phyloP scores from a whole-genome alignment of 2,113 vertebrate genomes.

The Trematocara marginatum region DNA sequence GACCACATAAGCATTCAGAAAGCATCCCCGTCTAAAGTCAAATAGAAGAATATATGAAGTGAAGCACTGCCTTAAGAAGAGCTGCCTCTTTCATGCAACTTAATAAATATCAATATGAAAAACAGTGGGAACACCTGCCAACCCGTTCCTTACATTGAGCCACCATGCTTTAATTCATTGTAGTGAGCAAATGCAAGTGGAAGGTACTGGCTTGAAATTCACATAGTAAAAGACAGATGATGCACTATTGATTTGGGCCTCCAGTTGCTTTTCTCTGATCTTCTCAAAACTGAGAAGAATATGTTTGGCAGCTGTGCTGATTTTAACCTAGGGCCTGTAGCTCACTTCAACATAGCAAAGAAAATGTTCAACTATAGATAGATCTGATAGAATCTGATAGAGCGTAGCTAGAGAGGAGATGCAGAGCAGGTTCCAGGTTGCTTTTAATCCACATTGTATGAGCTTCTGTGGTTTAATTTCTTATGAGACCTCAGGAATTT shows the following conservation, averaged over 20 bases:
- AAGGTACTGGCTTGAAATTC: neutral
- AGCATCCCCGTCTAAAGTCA: neutral
- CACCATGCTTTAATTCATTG: neutral
- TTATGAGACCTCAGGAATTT: neutral
- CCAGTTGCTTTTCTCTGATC: constrained; percentile 48
- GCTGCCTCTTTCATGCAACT: neutral
- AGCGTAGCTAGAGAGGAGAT: neutral
- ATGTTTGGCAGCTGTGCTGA: constrained; percentile 51
- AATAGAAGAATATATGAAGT: neutral
- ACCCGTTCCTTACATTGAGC: neutral
- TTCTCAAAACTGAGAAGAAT: constrained; percentile 22
- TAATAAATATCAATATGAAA: neutral
- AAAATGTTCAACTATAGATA: constrained; percentile 23
- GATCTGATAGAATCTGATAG: constrained; percentile 29
- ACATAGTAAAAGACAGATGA: constrained; percentile 28
- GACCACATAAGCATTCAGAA: neutral
- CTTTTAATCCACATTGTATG: neutral
- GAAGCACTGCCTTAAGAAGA: neutral
- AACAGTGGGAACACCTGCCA: neutral
- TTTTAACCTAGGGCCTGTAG: constrained; percentile 35
- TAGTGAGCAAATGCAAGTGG: neutral
- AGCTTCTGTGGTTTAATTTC: neutral
- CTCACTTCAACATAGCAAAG: constrained; percentile 20
- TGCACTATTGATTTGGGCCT: constrained; percentile 54
- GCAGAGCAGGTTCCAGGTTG: neutral